A percentile compares a stretch with the other conserved stretches of the same genome.
These are phyloP conservation scores for Anarrhichthys ocellatus DNA, from an alignment of 2,113 vertebrate genomes.

Conservation along the genomic window DNA sequence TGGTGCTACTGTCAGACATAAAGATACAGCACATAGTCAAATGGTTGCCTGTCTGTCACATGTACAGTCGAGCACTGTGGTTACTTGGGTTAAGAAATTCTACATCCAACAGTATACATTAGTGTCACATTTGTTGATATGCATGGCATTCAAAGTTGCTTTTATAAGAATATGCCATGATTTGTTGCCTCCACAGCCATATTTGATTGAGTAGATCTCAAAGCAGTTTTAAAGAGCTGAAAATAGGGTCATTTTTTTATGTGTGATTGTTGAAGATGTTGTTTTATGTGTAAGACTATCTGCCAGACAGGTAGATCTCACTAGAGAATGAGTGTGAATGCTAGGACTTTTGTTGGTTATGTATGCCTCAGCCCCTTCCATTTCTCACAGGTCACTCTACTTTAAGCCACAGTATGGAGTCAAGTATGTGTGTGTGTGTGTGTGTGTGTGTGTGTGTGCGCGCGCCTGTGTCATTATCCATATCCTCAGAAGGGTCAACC, in stretches of 20 bases:
- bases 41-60: conserved; percentile 39
- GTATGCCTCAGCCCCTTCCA: conserved; percentile 22
- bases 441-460: conserved; percentile 27
- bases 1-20: conserved; percentile 82
- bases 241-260: conserved; percentile 42
- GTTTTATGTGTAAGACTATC: conserved; percentile 56
- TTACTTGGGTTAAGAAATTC: conserved; percentile 3
- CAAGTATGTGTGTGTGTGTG: conserved; percentile 4
- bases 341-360: conserved; percentile 7
- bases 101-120: not conserved
- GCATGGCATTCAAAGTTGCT: conserved; percentile 46
- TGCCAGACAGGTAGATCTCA: conserved; percentile 71
- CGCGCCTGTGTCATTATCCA: conserved; percentile 39
- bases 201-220: conserved; percentile 79
- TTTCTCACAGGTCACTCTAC: conserved; percentile 35
- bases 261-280: conserved; percentile 54
- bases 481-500: conserved; percentile 68
- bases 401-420: conserved; percentile 26
- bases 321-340: conserved; percentile 35
- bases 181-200: conserved; percentile 48
- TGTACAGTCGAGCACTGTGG: conserved; percentile 24
- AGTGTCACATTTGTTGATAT: conserved; percentile 29
- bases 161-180: conserved; percentile 22
- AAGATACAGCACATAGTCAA: conserved; percentile 48
- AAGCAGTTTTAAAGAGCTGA: conserved; percentile 41